Evolutionary conservation across 2,888 invertebrate genomes (phyloP).

Genomic region (Trichopria drosophilae): DNA sequence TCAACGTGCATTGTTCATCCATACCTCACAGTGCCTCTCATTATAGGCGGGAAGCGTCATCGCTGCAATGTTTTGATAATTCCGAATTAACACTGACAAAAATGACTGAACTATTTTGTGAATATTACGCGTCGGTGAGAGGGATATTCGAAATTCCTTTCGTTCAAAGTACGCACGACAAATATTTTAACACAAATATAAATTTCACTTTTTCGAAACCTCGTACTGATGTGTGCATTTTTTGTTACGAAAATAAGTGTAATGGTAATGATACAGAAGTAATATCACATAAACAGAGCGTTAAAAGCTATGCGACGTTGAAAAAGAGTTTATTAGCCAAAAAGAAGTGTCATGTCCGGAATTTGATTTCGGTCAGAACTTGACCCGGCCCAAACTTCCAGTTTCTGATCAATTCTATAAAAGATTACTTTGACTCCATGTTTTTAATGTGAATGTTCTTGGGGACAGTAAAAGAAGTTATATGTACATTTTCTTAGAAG

Average conservation of each 20-base stretch:
- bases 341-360: too few species aligned
- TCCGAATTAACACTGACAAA: too few species aligned
- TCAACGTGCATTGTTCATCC: neutral
- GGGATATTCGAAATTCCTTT: slow-evolving; percentile 18
- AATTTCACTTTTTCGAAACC: slow-evolving; percentile 25
- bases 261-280: neutral
- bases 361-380: slow-evolving; percentile 35
- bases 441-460: slow-evolving; percentile 31
- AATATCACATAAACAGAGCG: slow-evolving; percentile 14
- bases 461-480: slow-evolving; percentile 9
- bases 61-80: too few species aligned
- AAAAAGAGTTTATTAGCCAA: slow-evolving; percentile 21
- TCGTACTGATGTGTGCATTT: slow-evolving; percentile 25
- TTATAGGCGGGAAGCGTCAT: too few species aligned
- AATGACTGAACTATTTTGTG: too few species aligned
- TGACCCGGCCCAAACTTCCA: slow-evolving; percentile 33
- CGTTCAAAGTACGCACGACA: slow-evolving; percentile 13
- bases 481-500: slow-evolving; percentile 19
- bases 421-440: slow-evolving; percentile 31
- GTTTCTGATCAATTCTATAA: slow-evolving; percentile 32
- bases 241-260: slow-evolving; percentile 20
- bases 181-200: slow-evolving; percentile 25
- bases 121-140: too few species aligned
- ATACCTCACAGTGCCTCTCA: too few species aligned
- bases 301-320: slow-evolving; percentile 15